Percentiles rank a stretch among this genome's conserved stretches.
Conservation (phyloP, 2,888 invertebrate species). For the Merodon equestris region DNA sequence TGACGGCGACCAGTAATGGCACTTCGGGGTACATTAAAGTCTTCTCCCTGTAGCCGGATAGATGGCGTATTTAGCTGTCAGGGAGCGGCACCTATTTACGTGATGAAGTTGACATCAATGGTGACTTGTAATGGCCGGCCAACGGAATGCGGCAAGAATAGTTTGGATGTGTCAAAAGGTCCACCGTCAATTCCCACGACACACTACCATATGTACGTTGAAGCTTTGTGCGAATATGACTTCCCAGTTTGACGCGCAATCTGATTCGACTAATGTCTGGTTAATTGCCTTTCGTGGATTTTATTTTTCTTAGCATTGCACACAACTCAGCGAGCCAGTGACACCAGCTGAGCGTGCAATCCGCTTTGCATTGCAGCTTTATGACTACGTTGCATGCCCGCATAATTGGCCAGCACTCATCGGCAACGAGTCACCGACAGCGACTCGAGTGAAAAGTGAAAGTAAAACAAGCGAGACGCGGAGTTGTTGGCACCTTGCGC, state of each 20-base stretch:
- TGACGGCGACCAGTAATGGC: slow-evolving; percentile 27
- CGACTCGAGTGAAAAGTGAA: slow-evolving; percentile 51
- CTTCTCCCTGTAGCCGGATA: slow-evolving; percentile 6
- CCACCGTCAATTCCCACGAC: slow-evolving; percentile 4
- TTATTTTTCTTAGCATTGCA: slow-evolving; percentile 1
- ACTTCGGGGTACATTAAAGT: slow-evolving; percentile 28
- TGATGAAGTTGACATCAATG: slow-evolving; percentile 46
- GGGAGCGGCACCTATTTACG: slow-evolving; percentile 51
- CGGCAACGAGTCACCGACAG: slow-evolving; percentile 10
- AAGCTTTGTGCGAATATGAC: neutral
- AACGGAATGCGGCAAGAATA: slow-evolving; percentile 13
- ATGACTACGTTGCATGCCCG: slow-evolving; percentile 36
- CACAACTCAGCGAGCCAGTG: neutral
- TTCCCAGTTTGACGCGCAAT: slow-evolving; percentile 33
- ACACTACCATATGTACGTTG: neutral
- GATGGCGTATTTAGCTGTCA: slow-evolving; percentile 28
- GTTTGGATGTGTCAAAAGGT: slow-evolving; percentile 16
- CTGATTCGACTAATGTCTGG: slow-evolving; percentile 31
- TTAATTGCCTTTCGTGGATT: slow-evolving; percentile 33
- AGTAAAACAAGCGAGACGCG: slow-evolving; percentile 35
- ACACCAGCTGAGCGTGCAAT: slow-evolving; percentile 33
- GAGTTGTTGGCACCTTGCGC: slow-evolving; percentile 44
- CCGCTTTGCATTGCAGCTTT: slow-evolving; percentile 47
- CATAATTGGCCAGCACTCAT: slow-evolving; percentile 53
- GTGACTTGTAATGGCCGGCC: slow-evolving; percentile 21